Base-by-base conservation (phyloP, 1,140 invertebrate species). In the Diprion similis region DNA sequence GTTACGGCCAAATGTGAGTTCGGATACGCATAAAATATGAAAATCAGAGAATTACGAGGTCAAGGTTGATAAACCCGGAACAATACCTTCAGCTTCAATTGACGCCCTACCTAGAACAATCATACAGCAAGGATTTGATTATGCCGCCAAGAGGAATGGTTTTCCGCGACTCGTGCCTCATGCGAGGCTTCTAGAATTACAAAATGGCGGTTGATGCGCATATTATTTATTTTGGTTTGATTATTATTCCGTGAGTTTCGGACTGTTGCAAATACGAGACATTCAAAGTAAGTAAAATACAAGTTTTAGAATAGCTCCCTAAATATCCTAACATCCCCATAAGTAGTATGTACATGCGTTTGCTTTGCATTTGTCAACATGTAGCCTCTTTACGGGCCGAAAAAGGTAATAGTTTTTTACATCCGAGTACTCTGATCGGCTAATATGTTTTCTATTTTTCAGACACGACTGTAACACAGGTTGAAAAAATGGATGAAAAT, bases 101-200 rank as follows among this genome's bases (percentile, higher is more conserved):
- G 24, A 37, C 24, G 24, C 24, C 24, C 6, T 37, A 6, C 24
- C 6, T 37, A 6, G 24, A 37, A 37, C 24, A 37, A 37, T 37
- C 24, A 37, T 37, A 37, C 2, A 37, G 24, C 6, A 37, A 37
- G 24, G 8, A 68, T 68, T 68, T 18, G 66, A 68, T 68, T 68
- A 15, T 18, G 15, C 66, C 66, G 66, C 66, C 66, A 64, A 15
- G 17, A 18, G 18, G 11, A 13, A 15, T 45, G 37, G 18, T 68
- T 15, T 11, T 68, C 37, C 4, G 6, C 15, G 17, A 18, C 4
- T 11, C 37, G 66, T 68, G 66, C 66, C 66, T 68, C 37, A 68
- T 13, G 66, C 66, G 18, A 68, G 66, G 66, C 66, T 45, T 68
- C 66, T 68, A 68, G 66, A 68, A 68, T 68, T 68, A 19, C 66